phyloP scores from a whole-genome alignment of 2,113 vertebrate genomes.

The Otus sunia region DNA sequence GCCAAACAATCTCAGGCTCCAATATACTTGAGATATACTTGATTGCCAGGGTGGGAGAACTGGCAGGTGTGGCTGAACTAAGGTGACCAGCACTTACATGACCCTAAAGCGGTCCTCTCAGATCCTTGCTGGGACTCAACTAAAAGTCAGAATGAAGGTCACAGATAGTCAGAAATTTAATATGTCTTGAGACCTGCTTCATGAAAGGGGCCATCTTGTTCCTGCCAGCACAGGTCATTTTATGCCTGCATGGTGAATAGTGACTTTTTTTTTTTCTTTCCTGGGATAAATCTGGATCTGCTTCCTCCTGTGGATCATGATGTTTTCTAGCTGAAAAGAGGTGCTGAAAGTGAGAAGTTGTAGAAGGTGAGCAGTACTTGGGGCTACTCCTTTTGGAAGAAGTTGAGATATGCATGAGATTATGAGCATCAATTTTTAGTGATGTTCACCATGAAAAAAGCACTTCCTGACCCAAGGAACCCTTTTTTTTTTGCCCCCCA shows the following conservation, averaged over 20 bases:
- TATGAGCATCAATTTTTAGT: not conserved
- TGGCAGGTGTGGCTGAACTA: not conserved
- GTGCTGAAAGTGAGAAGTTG: not conserved
- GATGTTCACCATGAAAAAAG: not conserved
- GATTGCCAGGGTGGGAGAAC: not conserved
- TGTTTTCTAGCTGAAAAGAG: not conserved
- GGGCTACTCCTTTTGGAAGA: not conserved
- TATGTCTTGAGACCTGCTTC: not conserved
- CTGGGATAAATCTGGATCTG: not conserved
- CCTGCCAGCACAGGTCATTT: not conserved
- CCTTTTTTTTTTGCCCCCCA: not conserved
- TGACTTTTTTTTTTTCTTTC: not conserved
- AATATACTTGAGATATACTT: not conserved
- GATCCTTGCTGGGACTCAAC: not conserved
- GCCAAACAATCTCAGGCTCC: not conserved
- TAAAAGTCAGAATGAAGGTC: not conserved
- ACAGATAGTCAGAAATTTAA: not conserved
- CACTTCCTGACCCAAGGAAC: not conserved
- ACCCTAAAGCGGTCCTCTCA: not conserved
- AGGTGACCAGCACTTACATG: not conserved
- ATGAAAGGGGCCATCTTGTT: not conserved
- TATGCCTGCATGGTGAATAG: rapidly evolving
- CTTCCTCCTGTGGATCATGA: not conserved
- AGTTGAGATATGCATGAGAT: not conserved
- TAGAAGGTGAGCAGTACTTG: not conserved